Base-by-base conservation (phyloP, 2,797 vertebrate species). In the Sebastes matsubarae region DNA sequence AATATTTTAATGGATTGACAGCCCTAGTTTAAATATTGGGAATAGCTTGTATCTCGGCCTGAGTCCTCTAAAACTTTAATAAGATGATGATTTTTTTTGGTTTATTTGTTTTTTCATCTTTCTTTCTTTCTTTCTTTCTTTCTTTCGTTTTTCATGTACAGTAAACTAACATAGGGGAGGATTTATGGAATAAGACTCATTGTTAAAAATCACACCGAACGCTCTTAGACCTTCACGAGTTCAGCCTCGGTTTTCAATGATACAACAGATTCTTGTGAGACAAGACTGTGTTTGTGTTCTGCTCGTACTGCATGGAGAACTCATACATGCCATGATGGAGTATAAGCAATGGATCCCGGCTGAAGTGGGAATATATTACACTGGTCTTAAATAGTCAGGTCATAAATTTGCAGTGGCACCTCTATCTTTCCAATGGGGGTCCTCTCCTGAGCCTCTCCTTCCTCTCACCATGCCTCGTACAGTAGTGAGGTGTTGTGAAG, bases 381-480 rank as follows among this genome's bases (percentile, higher is more conserved):
- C 82, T 75, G 74, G 84, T 86, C 79, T 90, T 82, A 87, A 87
- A 88, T 80, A 77, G 87, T 89, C 79, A 87, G 82, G 76, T 85
- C 80, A 89, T 87, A 89, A 89, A 90, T 93, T 85, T 85, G 74
- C 84, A 81, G 77, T 92, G 88, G 82, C 86, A 89, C 82, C 85
- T 81, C 79, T 72, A 20, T 89, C 83, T 87, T 82, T 91, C 72
- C 72, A 82, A 83, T 60, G 30, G 80, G 77, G 57, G 73, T 85
- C 83, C 74, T 87, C 84, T 84, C 88, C 84, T 77, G 80, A 73
- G 68, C 81, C 46, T 58, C 25, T 34, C 68, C 82, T 74, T 68
- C 72, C 18, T 67, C 85, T 88, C 79, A 58, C 83, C 29, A 30
- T 77, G 67, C 42, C 63, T 79, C 2, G 36, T 72, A 63, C 77